phyloP scores from a whole-genome alignment of 2,113 vertebrate genomes.

The Tragulus kanchil region DNA sequence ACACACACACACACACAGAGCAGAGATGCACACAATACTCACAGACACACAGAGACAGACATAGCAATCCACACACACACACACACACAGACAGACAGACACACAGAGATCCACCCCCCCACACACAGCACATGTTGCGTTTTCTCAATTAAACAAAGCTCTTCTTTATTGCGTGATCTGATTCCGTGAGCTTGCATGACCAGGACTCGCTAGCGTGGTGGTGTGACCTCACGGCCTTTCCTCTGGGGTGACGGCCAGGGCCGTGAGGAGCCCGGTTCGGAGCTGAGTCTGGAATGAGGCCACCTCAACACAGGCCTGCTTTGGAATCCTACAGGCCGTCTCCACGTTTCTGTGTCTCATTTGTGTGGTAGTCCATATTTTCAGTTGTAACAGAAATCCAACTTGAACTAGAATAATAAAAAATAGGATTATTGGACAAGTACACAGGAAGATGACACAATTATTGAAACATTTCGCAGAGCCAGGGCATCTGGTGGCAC shows the following conservation, averaged over 20 bases:
- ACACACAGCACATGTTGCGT: fast-evolving
- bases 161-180: fast-evolving
- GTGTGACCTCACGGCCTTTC: fast-evolving
- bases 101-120: not conserved
- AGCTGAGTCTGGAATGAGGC: not conserved
- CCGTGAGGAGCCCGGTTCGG: fast-evolving
- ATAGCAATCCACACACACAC: too few relatives aligned
- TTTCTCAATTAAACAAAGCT: not conserved
- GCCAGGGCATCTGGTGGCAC: fast-evolving
- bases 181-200: fast-evolving
- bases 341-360: too few relatives aligned
- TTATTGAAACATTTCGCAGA: fast-evolving
- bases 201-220: fast-evolving
- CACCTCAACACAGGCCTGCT: fast-evolving
- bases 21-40: not conserved
- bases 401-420: not conserved
- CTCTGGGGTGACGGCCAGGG: fast-evolving
- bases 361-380: not conserved
- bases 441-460: fast-evolving
- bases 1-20: not conserved
- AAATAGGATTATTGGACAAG: not conserved
- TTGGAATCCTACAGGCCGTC: not conserved
- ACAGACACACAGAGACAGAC: not conserved
- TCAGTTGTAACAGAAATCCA: not conserved
- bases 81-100: not conserved